Base-by-base conservation (phyloP, 2,113 vertebrate species). In the Antidorcas marsupialis region DNA sequence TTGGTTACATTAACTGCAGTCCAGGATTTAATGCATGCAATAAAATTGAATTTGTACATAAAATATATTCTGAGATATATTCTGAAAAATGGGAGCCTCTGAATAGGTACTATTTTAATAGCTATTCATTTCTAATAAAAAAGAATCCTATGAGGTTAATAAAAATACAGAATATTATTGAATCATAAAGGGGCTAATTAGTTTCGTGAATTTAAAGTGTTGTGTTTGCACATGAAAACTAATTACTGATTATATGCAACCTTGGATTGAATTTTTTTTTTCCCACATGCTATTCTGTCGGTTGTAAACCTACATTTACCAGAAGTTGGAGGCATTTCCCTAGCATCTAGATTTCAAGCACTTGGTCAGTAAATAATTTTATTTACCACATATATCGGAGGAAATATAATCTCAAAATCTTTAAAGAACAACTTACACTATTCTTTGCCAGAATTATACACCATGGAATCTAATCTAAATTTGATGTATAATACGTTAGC, bases 161-260 rank as follows among this genome's bases (percentile, higher is more conserved):
- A 98, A 98, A 95, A 55, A 98, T 36, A 96, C 12, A 97, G 95
- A 97, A 79, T 45, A 93, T 96, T 98, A 98, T 89, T 87, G 87
- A 96, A 98, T 97, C 47, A 97, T 96, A 96, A 98, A 98, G 60
- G 74, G 83, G 50, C 33, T 98, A 98, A 98, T 98, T 98, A 98
- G 96, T 85, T 98, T 95, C 57, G 1, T 97, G 86, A 98, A 97
- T 98, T 98, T 97, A 97, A 98, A 98, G 11, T 98, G n/a, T 45
- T 96, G 36, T 95, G 60, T 91, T 98, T 97, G 74, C 57, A 97
- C 57, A 93, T 96, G 95, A 98, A 98, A 98, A 87, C 83, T 96
- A 97, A 98, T 98, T 98, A 97, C 53, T 97, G 74, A 90, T 97
- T 98, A 98, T 89, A 94, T 62, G 30, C 30, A 96, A 83, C 62